phyloP scores from a whole-genome alignment of 2,888 invertebrate species.

The Gymnocheta viridis region DNA sequence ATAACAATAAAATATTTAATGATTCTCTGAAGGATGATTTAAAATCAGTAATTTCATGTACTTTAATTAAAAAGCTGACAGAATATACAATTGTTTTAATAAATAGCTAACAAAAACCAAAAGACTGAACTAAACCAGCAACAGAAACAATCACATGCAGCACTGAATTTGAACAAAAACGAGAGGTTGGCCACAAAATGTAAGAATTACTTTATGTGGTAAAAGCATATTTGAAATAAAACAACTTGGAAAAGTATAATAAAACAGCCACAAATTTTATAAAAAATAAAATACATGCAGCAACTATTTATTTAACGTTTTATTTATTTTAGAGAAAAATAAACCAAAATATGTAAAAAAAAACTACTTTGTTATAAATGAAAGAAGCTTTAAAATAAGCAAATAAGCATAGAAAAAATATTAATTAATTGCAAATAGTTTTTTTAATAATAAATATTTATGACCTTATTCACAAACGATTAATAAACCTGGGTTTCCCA shows the following conservation, averaged over 20 bases:
- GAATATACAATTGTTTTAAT: neutral
- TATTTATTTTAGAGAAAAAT: neutral
- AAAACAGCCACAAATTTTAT: conserved; percentile 17
- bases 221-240: neutral
- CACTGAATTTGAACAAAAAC: conserved; percentile 3
- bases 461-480: too few species aligned
- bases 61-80: too few species aligned
- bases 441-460: neutral
- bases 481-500: too few species aligned
- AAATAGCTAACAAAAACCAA: neutral
- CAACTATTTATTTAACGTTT: neutral
- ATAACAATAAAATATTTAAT: too few species aligned
- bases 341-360: neutral
- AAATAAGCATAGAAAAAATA: neutral
- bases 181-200: conserved; percentile 24
- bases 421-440: neutral
- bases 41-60: too few species aligned
- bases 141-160: neutral
- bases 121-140: neutral
- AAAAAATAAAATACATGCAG: neutral
- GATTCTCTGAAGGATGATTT: too few species aligned
- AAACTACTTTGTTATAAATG: neutral
- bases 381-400: neutral
- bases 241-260: neutral
- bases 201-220: conserved; percentile 25